Percentiles rank a stretch among this genome's conserved stretches.
These are phyloP conservation scores for Sebastes umbrosus DNA, from an alignment of 2,797 vertebrate genomes.

Conservation along the genomic window DNA sequence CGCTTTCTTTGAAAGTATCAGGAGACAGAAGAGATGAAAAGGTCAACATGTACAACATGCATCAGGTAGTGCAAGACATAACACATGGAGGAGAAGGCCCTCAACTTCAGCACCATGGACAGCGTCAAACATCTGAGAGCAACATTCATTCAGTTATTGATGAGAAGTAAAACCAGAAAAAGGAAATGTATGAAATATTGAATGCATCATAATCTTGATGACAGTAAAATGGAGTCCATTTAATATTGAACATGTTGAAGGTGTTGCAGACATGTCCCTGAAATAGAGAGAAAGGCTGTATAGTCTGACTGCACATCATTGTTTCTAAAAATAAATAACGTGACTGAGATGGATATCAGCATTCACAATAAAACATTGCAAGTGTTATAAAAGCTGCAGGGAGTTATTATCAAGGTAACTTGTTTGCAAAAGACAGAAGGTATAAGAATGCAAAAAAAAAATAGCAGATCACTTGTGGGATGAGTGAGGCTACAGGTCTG, in stretches of 20 bases:
- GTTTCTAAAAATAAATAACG: neutral
- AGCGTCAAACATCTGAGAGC: neutral
- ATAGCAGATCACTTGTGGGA: conserved; percentile 13
- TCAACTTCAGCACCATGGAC: conserved; percentile 41
- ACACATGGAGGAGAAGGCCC: neutral
- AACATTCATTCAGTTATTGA: neutral
- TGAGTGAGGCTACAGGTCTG: conserved; percentile 40
- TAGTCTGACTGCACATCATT: neutral
- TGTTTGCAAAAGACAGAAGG: neutral
- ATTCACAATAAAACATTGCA: too few relatives aligned
- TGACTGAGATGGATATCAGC: neutral
- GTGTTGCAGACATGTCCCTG: neutral
- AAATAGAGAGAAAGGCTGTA: neutral
- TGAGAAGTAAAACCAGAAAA: neutral
- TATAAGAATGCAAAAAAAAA: neutral
- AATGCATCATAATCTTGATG: neutral
- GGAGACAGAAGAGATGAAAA: neutral
- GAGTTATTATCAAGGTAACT: neutral
- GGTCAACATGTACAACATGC: neutral
- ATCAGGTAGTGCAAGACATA: neutral
- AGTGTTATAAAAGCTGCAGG: too few relatives aligned
- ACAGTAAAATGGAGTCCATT: neutral
- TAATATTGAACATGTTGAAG: neutral
- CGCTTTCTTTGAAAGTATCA: neutral
- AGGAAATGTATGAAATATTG: neutral